phyloP scores from a whole-genome alignment of 2,113 vertebrate species.

The Neopipo cinnamomea region DNA sequence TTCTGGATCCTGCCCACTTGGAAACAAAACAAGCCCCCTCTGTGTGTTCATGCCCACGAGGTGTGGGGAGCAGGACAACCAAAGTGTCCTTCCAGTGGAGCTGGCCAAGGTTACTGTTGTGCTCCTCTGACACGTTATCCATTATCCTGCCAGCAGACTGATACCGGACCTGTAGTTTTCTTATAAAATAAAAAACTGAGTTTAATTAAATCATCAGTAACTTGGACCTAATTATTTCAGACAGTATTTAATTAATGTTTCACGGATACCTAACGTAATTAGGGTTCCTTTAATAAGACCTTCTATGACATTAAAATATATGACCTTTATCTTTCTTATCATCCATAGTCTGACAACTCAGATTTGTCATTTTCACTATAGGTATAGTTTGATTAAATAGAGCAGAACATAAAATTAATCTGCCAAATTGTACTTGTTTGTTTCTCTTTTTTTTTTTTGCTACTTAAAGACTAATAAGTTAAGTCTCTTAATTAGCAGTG shows the following conservation, averaged over 20 bases:
- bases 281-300: constrained; percentile 94
- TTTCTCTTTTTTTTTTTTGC: constrained; percentile 81
- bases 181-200: constrained; percentile 83
- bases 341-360: constrained; percentile 82
- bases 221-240: constrained; percentile 93
- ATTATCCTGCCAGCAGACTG: constrained; percentile 87
- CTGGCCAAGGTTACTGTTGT: constrained; percentile 88
- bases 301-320: constrained; percentile 93
- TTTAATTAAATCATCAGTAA: constrained; percentile 97
- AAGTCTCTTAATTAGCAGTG: constrained; percentile 86
- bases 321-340: constrained; percentile 97
- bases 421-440: constrained; percentile 96
- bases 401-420: constrained; percentile 90
- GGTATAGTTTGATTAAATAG: constrained; percentile 84
- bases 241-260: constrained; percentile 99
- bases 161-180: constrained; percentile 81
- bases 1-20: neutral
- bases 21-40: neutral
- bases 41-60: neutral
- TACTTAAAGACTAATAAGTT: constrained; percentile 83
- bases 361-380: constrained; percentile 92
- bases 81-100: neutral
- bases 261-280: constrained; percentile 95
- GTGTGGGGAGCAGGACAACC: neutral
- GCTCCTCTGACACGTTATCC: constrained; percentile 82